phyloP scores from a whole-genome alignment of 2,797 vertebrate genomes.

The Schizothorax lantsangensis region DNA sequence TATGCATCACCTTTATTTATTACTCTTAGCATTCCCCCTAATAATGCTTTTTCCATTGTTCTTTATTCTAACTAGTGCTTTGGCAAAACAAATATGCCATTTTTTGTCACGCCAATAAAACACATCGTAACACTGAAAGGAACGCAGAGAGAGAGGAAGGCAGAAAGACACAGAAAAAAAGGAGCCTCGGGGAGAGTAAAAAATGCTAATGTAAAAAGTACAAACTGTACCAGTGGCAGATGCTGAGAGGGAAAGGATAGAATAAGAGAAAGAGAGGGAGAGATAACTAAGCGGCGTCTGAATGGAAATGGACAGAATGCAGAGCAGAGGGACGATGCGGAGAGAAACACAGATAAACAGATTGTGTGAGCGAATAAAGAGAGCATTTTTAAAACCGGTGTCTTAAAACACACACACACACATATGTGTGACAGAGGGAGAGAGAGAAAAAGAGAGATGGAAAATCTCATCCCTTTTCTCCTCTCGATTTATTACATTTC shows the following conservation, averaged over 20 bases:
- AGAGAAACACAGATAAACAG: constrained; percentile 51
- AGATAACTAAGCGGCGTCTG: constrained; percentile 40
- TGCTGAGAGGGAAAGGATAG: constrained; percentile 41
- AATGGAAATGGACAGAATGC: constrained; percentile 55
- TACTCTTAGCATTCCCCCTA: not conserved
- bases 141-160: not conserved
- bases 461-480: constrained; percentile 20
- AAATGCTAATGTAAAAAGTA: constrained; percentile 45
- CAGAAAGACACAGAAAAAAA: constrained; percentile 6
- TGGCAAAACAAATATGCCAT: constrained; percentile 28
- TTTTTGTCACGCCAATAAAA: constrained; percentile 36
- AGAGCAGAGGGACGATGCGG: constrained; percentile 48
- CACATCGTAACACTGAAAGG: constrained; percentile 27
- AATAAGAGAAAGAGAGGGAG: constrained; percentile 31
- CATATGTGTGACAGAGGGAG: constrained; percentile 20
- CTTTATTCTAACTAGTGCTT: constrained; percentile 32
- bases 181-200: constrained; percentile 26
- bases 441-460: not conserved
- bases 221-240: constrained; percentile 50
- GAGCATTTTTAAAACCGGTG: constrained; percentile 39
- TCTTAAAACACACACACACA: constrained; percentile 43
- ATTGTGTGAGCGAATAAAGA: constrained; percentile 44
- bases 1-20: not conserved
- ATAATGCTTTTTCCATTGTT: constrained; percentile 14
- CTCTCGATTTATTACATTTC: constrained; percentile 39